Evolutionary conservation across 2,888 invertebrate species (phyloP).

Genomic region (Lepidocyrtoides sp.): DNA sequence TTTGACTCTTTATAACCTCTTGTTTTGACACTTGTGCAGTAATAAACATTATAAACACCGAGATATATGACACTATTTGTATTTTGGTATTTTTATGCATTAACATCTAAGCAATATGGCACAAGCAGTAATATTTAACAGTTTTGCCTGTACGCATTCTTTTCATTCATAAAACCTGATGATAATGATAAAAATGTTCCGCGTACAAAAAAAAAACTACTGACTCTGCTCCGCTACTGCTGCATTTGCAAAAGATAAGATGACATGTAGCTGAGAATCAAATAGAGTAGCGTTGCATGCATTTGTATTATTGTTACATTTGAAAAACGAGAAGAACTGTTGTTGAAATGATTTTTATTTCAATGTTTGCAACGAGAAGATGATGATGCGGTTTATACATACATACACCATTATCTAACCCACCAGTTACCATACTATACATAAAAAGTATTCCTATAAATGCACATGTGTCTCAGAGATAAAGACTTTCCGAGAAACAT

Average conservation of each 20-base stretch:
- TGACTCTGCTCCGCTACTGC: background rate
- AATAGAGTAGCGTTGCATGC: conserved; percentile 16
- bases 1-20: conserved; percentile 12
- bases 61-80: no score
- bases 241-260: conserved; percentile 59
- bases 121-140: conserved; percentile 19
- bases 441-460: conserved; percentile 24
- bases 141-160: conserved; percentile 30
- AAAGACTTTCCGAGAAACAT: conserved; percentile 51
- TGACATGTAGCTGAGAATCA: background rate
- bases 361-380: background rate
- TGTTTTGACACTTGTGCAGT: conserved; percentile 56
- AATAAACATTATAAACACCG: no score
- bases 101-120: background rate
- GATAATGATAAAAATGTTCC: conserved; percentile 18
- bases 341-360: conserved; percentile 16
- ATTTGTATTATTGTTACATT: conserved; percentile 24
- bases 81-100: background rate
- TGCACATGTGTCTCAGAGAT: background rate
- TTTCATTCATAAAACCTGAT: conserved; percentile 34
- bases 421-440: background rate
- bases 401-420: no score
- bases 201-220: background rate
- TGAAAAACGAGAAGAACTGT: background rate
- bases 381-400: background rate